These are phyloP conservation scores for Thunnus albacares DNA, from an alignment of 2,797 vertebrate genomes.

Conservation along the genomic window DNA sequence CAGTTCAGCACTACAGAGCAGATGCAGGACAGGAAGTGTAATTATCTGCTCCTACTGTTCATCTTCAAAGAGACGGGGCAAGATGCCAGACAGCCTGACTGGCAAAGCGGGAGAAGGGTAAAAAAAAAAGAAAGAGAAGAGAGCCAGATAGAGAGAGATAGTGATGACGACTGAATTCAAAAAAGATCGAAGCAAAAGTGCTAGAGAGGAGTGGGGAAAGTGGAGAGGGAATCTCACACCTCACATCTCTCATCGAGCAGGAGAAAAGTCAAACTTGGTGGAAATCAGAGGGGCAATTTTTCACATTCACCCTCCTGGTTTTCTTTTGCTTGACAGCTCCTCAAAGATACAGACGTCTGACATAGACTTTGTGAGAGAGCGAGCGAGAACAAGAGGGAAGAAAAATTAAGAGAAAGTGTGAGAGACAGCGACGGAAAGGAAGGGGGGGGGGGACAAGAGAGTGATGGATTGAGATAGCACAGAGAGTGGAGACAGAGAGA, in stretches of 20 bases:
- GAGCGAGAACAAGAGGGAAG: slow-evolving; percentile 42
- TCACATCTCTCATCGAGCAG: slow-evolving; percentile 47
- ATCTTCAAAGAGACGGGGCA: slow-evolving; percentile 77
- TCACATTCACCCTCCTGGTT: slow-evolving; percentile 51
- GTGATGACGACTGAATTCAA: slow-evolving; percentile 55
- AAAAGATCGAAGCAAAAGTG: slow-evolving; percentile 42
- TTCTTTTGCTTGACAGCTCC: slow-evolving; percentile 60
- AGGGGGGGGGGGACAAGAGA: slow-evolving; percentile 39
- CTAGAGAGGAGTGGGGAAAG: slow-evolving; percentile 21
- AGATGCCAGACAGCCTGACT: slow-evolving; percentile 72
- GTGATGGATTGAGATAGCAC: slow-evolving; percentile 72
- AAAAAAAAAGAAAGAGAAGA: neutral
- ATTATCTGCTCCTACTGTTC: slow-evolving; percentile 82
- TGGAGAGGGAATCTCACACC: slow-evolving; percentile 52
- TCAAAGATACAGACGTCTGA: slow-evolving; percentile 59
- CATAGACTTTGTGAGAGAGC: slow-evolving; percentile 46
- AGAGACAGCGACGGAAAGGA: slow-evolving; percentile 14
- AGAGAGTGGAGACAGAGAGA: slow-evolving; percentile 66
- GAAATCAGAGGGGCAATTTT: slow-evolving; percentile 59
- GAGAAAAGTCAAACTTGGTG: slow-evolving; percentile 59
- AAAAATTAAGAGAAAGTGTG: slow-evolving; percentile 57
- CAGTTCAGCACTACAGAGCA: slow-evolving; percentile 78
- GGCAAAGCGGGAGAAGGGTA: slow-evolving; percentile 36
- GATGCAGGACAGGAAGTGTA: slow-evolving; percentile 83
- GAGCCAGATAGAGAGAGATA: slow-evolving; percentile 29